Base-by-base conservation (phyloP, 2,113 vertebrate genomes). In the Riparia riparia region DNA sequence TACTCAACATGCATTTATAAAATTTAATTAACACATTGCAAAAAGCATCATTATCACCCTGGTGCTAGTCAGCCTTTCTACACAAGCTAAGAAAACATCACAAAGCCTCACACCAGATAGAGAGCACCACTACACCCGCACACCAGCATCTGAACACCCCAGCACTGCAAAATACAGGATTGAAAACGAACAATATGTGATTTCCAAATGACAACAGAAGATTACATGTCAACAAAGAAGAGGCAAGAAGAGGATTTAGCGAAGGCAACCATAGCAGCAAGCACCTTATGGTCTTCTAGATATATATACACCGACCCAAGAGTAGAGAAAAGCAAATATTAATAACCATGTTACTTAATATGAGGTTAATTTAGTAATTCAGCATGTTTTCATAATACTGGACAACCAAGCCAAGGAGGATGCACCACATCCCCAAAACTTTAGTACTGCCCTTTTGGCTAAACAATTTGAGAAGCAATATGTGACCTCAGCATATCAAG, bases 21-120 rank as follows among this genome's bases (percentile, higher is more conserved):
- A 86, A 96, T 90, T 83, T 93, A 97, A 96, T 95, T 95, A 96
- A 93, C 91, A 87, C 89, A 21, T 92, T 83, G 89, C 82, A 97
- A 96, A 91, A 91, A 93, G 68, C 51, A 60, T 90, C 95, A 97
- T 96, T 97, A 97, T 95, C 91, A 97, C 70, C 65, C 78, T 82
- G 80, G 60, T 78, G 41, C 72, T 86, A 61, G 73, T 96, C 72
- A 83, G 72, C 61, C 96, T 95, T 80, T 81, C 65, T 61, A 91
- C 3, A 78, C 47, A 87, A 82, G 66, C 63, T 92, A 76, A 63
- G 58, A 86, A 90, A 89, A 91, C 91, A 81, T 74, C 70, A 92
- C 32, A 95, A 91, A 91, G 80, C 90, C 77, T 93, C 65, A 84
- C 45, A 44, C 10, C 9, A 34, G 58, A 64, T 3, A 90, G 76